Evolutionary conservation across 2,888 invertebrate species (phyloP), one percentile per base, ranked within the genome.

Genomic region (Leucophenga montana): DNA sequence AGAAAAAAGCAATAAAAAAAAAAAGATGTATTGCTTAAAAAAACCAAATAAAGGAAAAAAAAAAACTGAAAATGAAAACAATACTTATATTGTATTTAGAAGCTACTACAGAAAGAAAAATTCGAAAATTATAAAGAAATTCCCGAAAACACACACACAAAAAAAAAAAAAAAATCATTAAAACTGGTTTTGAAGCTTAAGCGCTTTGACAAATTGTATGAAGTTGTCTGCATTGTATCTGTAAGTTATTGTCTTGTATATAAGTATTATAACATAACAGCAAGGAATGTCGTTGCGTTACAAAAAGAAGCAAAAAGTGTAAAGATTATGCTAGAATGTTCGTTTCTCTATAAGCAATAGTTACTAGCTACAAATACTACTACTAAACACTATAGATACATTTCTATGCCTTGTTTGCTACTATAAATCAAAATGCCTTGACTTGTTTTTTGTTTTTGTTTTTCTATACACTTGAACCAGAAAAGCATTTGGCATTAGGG

Each of bases 181-280:
- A 77, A 82, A 54, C 67, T 75, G 75, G 50, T 50, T 50, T 50
- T 50, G 6, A 1, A n/a, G 50, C 50, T 50, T 50, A 50, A 50
- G 16, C 50, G 50, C 50, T n/a, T 50, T 50, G 50, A 50, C 50
- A 50, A 50, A 50, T 50, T 50, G 16, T 50, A 39, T 8, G 39
- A 11, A 8, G n/a, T 50, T 50, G n/a, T 50, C 3, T n/a, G 6
- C 18, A 18, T 50, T 50, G 50, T 50, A 11, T 1, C 13, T 50
- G 50, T 39, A 11, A 8, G 5, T 39, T 39, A 11, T 8, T 39
- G 3, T 33, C 33, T 33, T 33, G n/a, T n/a, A n/a, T n/a, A 39
- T 39, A 5, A 39, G 3, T 11, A 39, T 11, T 39, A 8, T 39
- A 8, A 3, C 39, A 39, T 11, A 39, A 39, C 1, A 39, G 39